A percentile compares a stretch with the other conserved stretches of the same genome.
Evolutionary conservation across 2,113 vertebrate genomes (phyloP).

Genomic region (Ophiodon elongatus): DNA sequence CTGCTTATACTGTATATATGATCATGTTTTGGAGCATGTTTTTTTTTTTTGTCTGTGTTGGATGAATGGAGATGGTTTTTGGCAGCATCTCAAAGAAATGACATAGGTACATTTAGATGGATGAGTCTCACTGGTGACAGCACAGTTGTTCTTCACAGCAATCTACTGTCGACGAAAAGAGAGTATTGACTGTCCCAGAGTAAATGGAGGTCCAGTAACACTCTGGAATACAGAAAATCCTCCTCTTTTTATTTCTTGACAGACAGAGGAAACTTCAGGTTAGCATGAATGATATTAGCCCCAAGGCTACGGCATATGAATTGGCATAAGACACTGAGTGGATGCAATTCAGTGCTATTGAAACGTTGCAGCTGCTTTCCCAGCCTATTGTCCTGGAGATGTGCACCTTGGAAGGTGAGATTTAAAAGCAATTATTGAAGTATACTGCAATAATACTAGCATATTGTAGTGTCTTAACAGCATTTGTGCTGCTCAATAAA

Average conservation of each 20-base stretch:
- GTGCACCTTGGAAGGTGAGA: neutral
- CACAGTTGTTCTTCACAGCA: constrained; percentile 14
- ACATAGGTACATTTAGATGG: constrained; percentile 27
- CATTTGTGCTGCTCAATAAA: neutral
- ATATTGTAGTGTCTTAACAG: constrained; percentile 1
- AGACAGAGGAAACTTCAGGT: constrained; percentile 34
- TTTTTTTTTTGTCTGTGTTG: neutral
- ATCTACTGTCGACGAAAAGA: constrained; percentile 5
- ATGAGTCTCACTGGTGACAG: constrained; percentile 10
- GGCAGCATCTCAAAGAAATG: constrained; percentile 26
- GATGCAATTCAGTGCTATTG: constrained; percentile 11
- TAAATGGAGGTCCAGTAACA: constrained; percentile 22
- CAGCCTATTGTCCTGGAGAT: constrained; percentile 12
- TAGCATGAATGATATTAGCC: constrained; percentile 36
- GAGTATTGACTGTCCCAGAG: constrained; percentile 13
- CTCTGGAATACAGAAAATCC: constrained; percentile 17
- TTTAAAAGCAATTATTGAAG: constrained; percentile 14
- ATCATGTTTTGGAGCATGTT: neutral
- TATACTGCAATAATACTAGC: neutral
- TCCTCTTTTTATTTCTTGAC: constrained; percentile 2
- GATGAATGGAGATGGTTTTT: constrained; percentile 10
- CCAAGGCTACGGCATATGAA: constrained; percentile 30
- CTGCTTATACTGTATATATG: neutral
- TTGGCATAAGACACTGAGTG: constrained; percentile 3
- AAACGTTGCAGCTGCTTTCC: constrained; percentile 18